These are phyloP conservation scores for Microctenopoma stevenorrisi DNA, from an alignment of 2,797 vertebrate species.

Conservation along the genomic window DNA sequence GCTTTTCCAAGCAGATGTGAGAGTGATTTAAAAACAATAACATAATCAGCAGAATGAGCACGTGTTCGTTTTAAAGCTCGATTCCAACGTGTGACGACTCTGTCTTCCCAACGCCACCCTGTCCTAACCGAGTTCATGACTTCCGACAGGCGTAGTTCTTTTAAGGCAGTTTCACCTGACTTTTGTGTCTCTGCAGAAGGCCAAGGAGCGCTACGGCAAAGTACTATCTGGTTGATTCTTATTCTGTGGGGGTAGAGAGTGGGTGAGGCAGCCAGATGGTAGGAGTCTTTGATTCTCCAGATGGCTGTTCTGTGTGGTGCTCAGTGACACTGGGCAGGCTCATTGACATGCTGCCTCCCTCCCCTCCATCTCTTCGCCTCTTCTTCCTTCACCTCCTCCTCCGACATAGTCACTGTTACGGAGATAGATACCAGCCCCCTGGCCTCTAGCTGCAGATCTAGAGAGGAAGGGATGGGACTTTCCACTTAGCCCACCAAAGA, in stretches of 20 bases:
- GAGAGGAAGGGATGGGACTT: slow-evolving; percentile 72
- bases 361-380: slow-evolving; percentile 77
- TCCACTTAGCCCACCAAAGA: slow-evolving; percentile 76
- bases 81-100: slow-evolving; percentile 14
- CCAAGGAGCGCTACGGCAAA: slow-evolving; percentile 68
- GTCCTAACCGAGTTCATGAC: not conserved
- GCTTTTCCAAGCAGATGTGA: slow-evolving; percentile 27
- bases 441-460: slow-evolving; percentile 75
- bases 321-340: slow-evolving; percentile 87
- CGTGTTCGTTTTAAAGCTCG: slow-evolving; percentile 32
- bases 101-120: not conserved
- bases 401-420: slow-evolving; percentile 75
- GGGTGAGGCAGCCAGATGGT: slow-evolving; percentile 87
- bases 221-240: slow-evolving; percentile 79
- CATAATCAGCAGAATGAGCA: slow-evolving; percentile 13
- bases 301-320: slow-evolving; percentile 88
- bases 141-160: slow-evolving; percentile 1
- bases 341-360: slow-evolving; percentile 87
- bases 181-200: slow-evolving; percentile 51
- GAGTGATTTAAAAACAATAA: slow-evolving; percentile 27
- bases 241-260: slow-evolving; percentile 84
- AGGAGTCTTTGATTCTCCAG: slow-evolving; percentile 88
- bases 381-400: slow-evolving; percentile 79
- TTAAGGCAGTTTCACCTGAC: slow-evolving; percentile 53
- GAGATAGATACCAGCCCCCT: slow-evolving; percentile 79